Conservation (phyloP, 53 echinoderm and acorn worm genomes). For the Glandiceps talaboti region DNA sequence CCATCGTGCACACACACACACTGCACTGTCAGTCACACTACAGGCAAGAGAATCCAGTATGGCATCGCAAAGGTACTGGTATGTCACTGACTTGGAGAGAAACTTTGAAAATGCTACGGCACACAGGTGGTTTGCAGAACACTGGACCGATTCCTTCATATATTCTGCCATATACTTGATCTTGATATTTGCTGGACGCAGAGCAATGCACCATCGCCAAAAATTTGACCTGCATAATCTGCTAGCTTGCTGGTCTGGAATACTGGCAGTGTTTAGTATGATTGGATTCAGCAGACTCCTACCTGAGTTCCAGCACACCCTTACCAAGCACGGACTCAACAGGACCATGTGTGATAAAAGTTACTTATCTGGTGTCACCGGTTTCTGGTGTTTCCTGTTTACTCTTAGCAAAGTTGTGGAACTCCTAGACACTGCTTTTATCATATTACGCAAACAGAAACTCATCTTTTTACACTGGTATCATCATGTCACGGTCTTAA, state of each 20-base stretch:
- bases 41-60: too few species aligned
- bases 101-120: slow-evolving; percentile 38
- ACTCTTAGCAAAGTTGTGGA: slow-evolving; percentile 79
- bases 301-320: slow-evolving; percentile 13
- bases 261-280: slow-evolving; percentile 60
- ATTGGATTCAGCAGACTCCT: slow-evolving; percentile 22
- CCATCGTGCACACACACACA: too few species aligned
- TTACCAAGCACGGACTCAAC: slow-evolving; percentile 28
- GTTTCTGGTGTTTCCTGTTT: slow-evolving; percentile 88
- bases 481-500: slow-evolving; percentile 85
- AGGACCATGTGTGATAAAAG: slow-evolving; percentile 74
- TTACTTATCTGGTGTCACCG: slow-evolving; percentile 62
- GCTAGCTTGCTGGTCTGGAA: slow-evolving; percentile 55
- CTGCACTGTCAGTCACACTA: too few species aligned
- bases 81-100: slow-evolving; percentile 42
- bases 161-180: slow-evolving; percentile 55
- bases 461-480: slow-evolving; percentile 98
- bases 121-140: slow-evolving; percentile 49
- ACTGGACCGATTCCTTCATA: slow-evolving; percentile 46
- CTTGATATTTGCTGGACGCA: slow-evolving; percentile 52
- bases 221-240: slow-evolving; percentile 42
- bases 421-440: slow-evolving; percentile 85
- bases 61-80: too few species aligned
- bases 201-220: slow-evolving; percentile 47
- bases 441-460: slow-evolving; percentile 75